Evolutionary conservation across 2,888 invertebrate species (phyloP), one percentile per base, ranked within the genome.

Genomic region (Limnephilus rhombicus): DNA sequence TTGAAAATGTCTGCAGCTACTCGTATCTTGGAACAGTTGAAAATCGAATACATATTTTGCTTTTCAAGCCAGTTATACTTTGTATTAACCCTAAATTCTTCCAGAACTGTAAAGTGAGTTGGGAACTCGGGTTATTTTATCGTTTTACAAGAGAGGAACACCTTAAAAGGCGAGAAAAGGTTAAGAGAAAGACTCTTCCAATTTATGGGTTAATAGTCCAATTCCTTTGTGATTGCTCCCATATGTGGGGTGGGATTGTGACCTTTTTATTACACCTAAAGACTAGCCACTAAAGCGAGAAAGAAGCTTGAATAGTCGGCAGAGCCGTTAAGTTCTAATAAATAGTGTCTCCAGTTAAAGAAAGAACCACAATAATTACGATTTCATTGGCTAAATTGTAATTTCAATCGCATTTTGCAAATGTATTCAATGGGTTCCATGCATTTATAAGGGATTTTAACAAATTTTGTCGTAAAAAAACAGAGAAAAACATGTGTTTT

Each of bases 211-310:
- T 90, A 90, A 90, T 37, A 82, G 85, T 53, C 83, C 90, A 41
- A 85, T 90, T 90, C 49, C 83, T 82, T 85, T 90, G 90, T 90
- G 90, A 90, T 90, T 90, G 90, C 53, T 85, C 80, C 83, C 90
- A n/a, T 85, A 90, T 90, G 90, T 90, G 68, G 37, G 49, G 82
- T 29, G 31, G 45, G 24, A 24, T n/a, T 53, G 31, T 68, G 90
- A 90, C 90, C 90, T 90, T 85, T 90, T 90, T 89, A 89, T 80
- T 80, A 89, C 80, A 80, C 37, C 68, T 89, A 80, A 89, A 89
- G 80, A 89, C 88, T 89, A 89, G 34, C 87, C 87, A 49, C 53
- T 49, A 45, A 45, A 49, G 49, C n/a, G 53, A 87, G 68, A 49
- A 87, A 68, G 68, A 87, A 53, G 53, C 83, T 41, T 83, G 83